Base-by-base conservation (phyloP, 2,888 invertebrate genomes). In the Slavum lentiscoides region DNA sequence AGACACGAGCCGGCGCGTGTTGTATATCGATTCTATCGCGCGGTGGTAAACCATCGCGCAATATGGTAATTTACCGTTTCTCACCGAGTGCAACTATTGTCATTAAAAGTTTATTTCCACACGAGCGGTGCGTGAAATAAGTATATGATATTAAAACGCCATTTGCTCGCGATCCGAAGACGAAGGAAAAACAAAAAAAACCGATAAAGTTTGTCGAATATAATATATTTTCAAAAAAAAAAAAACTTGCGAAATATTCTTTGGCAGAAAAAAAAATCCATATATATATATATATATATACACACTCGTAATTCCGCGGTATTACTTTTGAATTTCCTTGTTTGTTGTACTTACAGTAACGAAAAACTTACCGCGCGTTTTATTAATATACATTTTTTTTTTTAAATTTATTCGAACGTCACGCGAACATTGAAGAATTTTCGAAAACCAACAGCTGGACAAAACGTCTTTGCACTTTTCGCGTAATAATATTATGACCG, bases 21-120 rank as follows among this genome's bases (percentile, higher is more conserved):
- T 62, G 67, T 67, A 62, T 61, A 23, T 64, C 55, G 70, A 70
- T 80, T 55, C 62, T 19, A 53, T 2, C 11, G 13, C 49, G 13
- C 61, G 55, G 55, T 70, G 23, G 55, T 39, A 55, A 30, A 30
- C 30, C 30, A 30, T 30, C 61, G 17, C 75, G 75, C 53, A 70
- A 55, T 70, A 80, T 80, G 77, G 70, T 80, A 80, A 80, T 80
- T 72, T 70, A 80, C 70, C 62, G 53, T 62, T 23, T 70, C 61
- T 64, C 62, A 39, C 77, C 70, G 69, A 80, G 30, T 30, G 30
- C 77, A 55, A 70, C 77, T 80, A n/a, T n/a, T 80, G 77, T 80
- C 77, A 80, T 80, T 80, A 80, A 80, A 80, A 80, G 77, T 80
- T 80, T 80, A 80, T 80, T 80, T 80, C 70, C 70, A 80, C 77